A percentile compares a stretch with the other conserved stretches of the same genome.
These are phyloP conservation scores for Aricia artaxerxes DNA, from an alignment of 2,888 invertebrate genomes.

Conservation along the genomic window DNA sequence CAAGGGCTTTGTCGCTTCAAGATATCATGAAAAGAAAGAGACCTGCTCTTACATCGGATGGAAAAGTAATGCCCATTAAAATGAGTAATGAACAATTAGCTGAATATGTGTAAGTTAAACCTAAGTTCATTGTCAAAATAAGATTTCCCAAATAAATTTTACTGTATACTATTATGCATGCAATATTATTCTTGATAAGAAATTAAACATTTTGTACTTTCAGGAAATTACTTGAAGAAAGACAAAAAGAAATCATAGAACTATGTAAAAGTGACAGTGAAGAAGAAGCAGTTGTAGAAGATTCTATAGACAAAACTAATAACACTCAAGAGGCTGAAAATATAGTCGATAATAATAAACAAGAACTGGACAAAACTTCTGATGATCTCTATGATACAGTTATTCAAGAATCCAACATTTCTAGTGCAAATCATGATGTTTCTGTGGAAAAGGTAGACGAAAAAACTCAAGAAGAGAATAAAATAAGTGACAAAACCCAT, in stretches of 20 bases:
- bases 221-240: constrained; percentile 85
- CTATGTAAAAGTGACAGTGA: constrained; percentile 88
- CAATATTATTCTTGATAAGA: background rate
- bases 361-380: constrained; percentile 8
- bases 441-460: background rate
- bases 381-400: constrained; percentile 28
- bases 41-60: constrained; percentile 61
- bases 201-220: constrained; percentile 39
- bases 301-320: background rate
- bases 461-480: background rate
- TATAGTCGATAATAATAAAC: background rate
- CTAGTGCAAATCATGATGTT: background rate
- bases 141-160: background rate
- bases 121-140: constrained; percentile 1
- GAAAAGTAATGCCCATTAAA: constrained; percentile 77
- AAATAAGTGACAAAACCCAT: background rate
- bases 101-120: constrained; percentile 81
- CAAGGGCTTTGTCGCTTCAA: constrained; percentile 88
- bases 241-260: constrained; percentile 86
- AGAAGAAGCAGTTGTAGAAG: constrained; percentile 57
- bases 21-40: constrained; percentile 84
- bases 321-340: constrained; percentile 19
- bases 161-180: background rate
- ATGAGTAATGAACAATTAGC: constrained; percentile 84
- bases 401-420: constrained; percentile 6